These are phyloP conservation scores for Papilio demoleus DNA, from an alignment of 2,888 invertebrate genomes.

Conservation along the genomic window DNA sequence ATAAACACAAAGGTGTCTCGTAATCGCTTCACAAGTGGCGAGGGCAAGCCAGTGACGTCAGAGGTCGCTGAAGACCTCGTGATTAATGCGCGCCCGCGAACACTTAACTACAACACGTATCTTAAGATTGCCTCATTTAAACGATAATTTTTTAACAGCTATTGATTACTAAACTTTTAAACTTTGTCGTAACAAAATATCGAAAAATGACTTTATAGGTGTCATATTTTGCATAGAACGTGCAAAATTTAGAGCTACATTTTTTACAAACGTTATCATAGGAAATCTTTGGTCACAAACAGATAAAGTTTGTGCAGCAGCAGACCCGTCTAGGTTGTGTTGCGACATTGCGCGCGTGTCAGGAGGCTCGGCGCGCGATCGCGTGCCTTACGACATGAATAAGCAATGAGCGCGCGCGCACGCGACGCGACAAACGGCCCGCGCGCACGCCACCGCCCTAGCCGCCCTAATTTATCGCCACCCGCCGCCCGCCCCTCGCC, in stretches of 20 bases:
- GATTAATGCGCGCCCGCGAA: constrained; percentile 31
- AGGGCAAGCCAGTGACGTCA: constrained; percentile 29
- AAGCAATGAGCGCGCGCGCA: constrained; percentile 82
- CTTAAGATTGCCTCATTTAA: constrained; percentile 17
- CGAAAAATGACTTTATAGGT: too few species aligned
- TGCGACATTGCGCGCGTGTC: constrained; percentile 43
- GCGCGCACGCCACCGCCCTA: constrained; percentile 59
- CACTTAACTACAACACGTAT: constrained; percentile 1
- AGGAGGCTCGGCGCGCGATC: constrained; percentile 46
- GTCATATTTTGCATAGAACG: too few species aligned
- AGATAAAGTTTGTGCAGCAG: constrained; percentile 5
- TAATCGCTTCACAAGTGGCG: constrained; percentile 31
- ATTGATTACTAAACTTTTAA: constrained; percentile 6
- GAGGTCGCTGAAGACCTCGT: constrained; percentile 27
- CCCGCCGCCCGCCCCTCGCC: constrained; percentile 69
- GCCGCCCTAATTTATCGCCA: constrained; percentile 70
- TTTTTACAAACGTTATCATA: too few species aligned
- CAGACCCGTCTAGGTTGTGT: constrained; percentile 33
- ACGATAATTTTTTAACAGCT: constrained; percentile 15
- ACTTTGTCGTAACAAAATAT: constrained; percentile 16
- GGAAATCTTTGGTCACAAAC: too few species aligned
- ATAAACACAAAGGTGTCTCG: constrained; percentile 24
- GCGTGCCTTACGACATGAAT: constrained; percentile 78
- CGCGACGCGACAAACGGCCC: constrained; percentile 75
- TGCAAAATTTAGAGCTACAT: too few species aligned